These are phyloP conservation scores for Phymorhynchus buccinoides DNA, from an alignment of 1,140 invertebrate genomes.

Conservation along the genomic window DNA sequence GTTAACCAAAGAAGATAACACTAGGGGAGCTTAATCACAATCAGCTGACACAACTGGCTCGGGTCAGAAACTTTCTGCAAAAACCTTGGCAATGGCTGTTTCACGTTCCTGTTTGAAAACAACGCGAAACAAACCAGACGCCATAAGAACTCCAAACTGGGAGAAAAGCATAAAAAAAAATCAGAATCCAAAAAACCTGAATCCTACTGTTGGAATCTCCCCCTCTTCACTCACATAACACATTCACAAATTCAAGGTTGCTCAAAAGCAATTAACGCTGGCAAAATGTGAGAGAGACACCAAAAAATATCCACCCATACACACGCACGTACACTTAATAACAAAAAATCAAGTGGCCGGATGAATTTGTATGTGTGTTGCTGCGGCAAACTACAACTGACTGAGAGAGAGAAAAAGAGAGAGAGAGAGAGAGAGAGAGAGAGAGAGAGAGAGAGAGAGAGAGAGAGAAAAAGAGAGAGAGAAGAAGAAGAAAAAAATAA, in stretches of 20 bases:
- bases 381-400: slow-evolving; percentile 18
- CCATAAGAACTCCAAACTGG: no score
- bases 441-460: slow-evolving; percentile 20
- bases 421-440: neutral
- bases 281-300: neutral
- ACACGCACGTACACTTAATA: neutral
- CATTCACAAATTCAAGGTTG: slow-evolving; percentile 32
- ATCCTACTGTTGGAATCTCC: no score
- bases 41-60: no score
- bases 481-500: neutral
- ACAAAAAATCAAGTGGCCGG: neutral
- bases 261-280: slow-evolving; percentile 9
- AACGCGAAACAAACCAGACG: no score
- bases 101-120: no score
- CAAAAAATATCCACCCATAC: neutral
- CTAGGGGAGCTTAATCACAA: no score
- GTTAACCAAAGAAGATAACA: no score
- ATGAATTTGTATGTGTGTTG: slow-evolving; percentile 33
- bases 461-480: neutral
- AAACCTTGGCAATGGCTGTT: no score
- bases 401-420: slow-evolving; percentile 1
- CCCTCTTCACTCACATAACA: no score
- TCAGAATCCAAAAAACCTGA: no score
- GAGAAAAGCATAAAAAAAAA: no score
- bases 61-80: no score